phyloP scores from a whole-genome alignment of 2,113 vertebrate species.

The Tauraco erythrolophus region DNA sequence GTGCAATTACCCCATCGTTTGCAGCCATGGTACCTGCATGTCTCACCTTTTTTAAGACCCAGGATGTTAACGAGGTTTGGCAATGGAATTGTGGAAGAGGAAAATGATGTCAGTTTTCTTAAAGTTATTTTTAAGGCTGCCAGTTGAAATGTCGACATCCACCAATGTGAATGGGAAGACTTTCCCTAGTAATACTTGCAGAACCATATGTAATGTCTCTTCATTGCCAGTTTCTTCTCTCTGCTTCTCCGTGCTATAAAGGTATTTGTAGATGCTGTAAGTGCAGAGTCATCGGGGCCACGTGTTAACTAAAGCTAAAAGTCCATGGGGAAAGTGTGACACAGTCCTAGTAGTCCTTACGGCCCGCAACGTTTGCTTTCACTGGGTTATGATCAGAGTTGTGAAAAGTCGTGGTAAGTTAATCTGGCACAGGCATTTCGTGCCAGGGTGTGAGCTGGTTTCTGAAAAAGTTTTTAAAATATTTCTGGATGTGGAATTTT shows the following conservation, averaged over 20 bases:
- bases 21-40: not conserved
- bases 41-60: not conserved
- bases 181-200: not conserved
- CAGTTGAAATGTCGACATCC: not conserved
- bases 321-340: fast-evolving
- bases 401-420: not conserved
- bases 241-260: not conserved
- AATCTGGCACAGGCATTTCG: not conserved
- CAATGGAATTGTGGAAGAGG: not conserved
- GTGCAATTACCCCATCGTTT: not conserved
- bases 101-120: not conserved
- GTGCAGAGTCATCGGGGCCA: not conserved
- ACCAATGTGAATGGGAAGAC: not conserved
- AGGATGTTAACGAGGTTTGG: not conserved
- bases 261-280: not conserved
- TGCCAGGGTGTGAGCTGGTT: not conserved
- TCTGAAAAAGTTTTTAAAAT: not conserved
- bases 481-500: not conserved
- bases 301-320: not conserved
- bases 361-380: not conserved
- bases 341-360: not conserved
- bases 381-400: not conserved
- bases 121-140: not conserved
- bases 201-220: not conserved
- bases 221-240: not conserved